These are phyloP conservation scores for Harpagoxenus sublaevis DNA, from an alignment of 2,888 invertebrate species.

Conservation along the genomic window DNA sequence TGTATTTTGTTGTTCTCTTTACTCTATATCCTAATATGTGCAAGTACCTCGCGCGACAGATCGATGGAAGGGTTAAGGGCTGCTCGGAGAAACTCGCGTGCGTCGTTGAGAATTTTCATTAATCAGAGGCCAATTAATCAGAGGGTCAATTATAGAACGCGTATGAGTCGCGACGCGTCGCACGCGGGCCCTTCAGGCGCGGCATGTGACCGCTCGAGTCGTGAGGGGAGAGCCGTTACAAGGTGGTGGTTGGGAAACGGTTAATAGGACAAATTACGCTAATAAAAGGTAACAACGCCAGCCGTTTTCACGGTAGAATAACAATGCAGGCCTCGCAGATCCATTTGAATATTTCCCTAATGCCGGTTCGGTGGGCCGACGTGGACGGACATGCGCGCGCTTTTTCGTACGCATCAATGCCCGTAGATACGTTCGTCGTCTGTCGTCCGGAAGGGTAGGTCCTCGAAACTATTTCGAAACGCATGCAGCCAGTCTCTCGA, in stretches of 20 bases:
- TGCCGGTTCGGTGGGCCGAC: slow-evolving; percentile 64
- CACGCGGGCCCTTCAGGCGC: slow-evolving; percentile 24
- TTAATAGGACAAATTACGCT: slow-evolving; percentile 84
- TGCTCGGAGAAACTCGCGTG: background rate
- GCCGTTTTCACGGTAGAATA: slow-evolving; percentile 86
- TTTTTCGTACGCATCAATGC: slow-evolving; percentile 84
- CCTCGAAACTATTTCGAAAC: slow-evolving; percentile 67
- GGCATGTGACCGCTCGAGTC: slow-evolving; percentile 4
- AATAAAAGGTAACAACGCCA: slow-evolving; percentile 84
- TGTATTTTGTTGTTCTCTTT: background rate
- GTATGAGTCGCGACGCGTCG: slow-evolving; percentile 40
- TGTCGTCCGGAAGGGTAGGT: slow-evolving; percentile 80
- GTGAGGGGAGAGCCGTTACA: slow-evolving; percentile 70
- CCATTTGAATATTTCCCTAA: slow-evolving; percentile 81
- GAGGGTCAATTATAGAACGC: slow-evolving; percentile 34
- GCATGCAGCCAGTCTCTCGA: slow-evolving; percentile 53
- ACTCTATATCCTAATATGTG: background rate
- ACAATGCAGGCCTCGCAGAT: slow-evolving; percentile 81
- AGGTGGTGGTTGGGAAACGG: slow-evolving; percentile 79
- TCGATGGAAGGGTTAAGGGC: background rate
- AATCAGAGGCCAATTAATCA: slow-evolving; percentile 45
- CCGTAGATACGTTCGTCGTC: slow-evolving; percentile 77
- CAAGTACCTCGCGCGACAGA: background rate
- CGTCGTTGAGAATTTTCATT: slow-evolving; percentile 29
- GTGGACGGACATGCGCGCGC: slow-evolving; percentile 81